These are phyloP conservation scores for Spilarctia lutea DNA, from an alignment of 2,888 invertebrate species.

Conservation along the genomic window DNA sequence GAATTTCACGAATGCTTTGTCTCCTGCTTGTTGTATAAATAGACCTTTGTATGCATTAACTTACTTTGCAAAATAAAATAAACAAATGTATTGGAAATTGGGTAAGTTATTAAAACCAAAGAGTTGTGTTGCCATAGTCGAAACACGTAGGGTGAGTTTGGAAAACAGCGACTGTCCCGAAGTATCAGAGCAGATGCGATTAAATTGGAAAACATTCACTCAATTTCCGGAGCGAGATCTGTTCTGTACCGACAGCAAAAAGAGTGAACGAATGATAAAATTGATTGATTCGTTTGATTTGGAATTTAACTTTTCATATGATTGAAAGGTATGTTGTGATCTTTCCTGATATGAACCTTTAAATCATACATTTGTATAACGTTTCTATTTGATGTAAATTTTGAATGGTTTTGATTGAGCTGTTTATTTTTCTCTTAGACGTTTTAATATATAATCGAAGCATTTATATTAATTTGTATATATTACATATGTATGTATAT, in stretches of 20 bases:
- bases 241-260: conserved; percentile 65
- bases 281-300: conserved; percentile 28
- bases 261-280: conserved; percentile 33
- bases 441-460: neutral
- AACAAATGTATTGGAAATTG: conserved; percentile 24
- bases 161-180: conserved; percentile 60
- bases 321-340: conserved; percentile 17
- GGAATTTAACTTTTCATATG: conserved; percentile 18
- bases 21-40: too few species aligned
- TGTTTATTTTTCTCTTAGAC: neutral
- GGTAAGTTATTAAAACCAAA: conserved; percentile 50
- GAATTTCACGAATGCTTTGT: too few species aligned
- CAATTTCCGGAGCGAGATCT: conserved; percentile 81
- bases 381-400: neutral
- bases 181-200: conserved; percentile 82
- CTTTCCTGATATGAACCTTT: neutral
- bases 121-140: conserved; percentile 43
- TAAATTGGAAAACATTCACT: conserved; percentile 86
- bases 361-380: neutral
- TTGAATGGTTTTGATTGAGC: neutral
- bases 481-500: too few species aligned
- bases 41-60: too few species aligned
- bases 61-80: neutral
- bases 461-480: neutral
- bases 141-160: conserved; percentile 54